Percentiles rank a stretch among this genome's conserved stretches.
Evolutionary conservation across 2,888 invertebrate genomes (phyloP).

Genomic region (Andrena fulva): DNA sequence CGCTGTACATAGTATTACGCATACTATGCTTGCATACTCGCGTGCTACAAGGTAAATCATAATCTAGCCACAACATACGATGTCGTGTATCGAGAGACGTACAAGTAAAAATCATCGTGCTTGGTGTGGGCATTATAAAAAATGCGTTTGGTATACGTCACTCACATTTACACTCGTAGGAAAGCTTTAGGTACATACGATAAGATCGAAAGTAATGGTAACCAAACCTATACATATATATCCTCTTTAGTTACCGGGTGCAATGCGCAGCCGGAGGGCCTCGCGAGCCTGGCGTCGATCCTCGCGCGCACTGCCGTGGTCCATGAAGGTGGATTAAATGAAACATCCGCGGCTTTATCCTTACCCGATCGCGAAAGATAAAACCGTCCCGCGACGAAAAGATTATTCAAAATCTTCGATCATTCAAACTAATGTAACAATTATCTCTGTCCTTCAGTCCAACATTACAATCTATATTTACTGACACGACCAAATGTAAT

Average conservation of each 20-base stretch:
- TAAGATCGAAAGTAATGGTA: slow-evolving; percentile 44
- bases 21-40: slow-evolving; percentile 9
- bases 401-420: slow-evolving; percentile 34
- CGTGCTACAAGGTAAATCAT: slow-evolving; percentile 42
- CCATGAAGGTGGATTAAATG: slow-evolving; percentile 7
- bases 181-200: slow-evolving; percentile 42
- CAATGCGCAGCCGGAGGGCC: neutral
- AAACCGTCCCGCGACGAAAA: slow-evolving; percentile 15
- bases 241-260: neutral
- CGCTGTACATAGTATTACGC: slow-evolving; percentile 23
- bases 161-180: slow-evolving; percentile 47
- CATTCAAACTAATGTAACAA: slow-evolving; percentile 20
- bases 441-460: slow-evolving; percentile 14
- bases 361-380: neutral
- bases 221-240: slow-evolving; percentile 31
- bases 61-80: slow-evolving; percentile 32
- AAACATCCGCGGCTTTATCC: slow-evolving; percentile 33
- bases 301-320: slow-evolving; percentile 18
- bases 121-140: slow-evolving; percentile 39
- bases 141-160: slow-evolving; percentile 47
- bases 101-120: slow-evolving; percentile 46
- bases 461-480: slow-evolving; percentile 31
- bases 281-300: slow-evolving; percentile 12
- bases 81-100: slow-evolving; percentile 15
- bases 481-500: no score